Evolutionary conservation across 37 sponge, comb jelly and placozoan genomes (phyloP), one percentile per base, ranked within the genome.

Genomic region (Geodia barretti): DNA sequence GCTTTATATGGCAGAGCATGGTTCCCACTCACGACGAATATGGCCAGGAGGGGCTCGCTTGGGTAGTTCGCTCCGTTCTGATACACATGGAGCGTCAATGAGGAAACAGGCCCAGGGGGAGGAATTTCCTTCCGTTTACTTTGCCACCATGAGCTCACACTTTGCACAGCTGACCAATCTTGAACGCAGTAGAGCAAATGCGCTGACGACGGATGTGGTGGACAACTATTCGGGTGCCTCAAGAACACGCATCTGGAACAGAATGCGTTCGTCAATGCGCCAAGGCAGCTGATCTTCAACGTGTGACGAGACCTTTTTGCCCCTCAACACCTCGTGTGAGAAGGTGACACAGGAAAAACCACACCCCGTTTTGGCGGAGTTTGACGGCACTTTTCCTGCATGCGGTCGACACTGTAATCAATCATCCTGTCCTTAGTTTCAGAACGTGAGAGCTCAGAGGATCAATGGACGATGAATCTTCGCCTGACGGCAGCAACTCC

Each of bases 221-320:
- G 17, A 68, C 7, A 60, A 80, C 21, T 69, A 69, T 80, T 80
- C n/a, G 37, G 58, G 3, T 36, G 68, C 25, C 25, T 68, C 24
- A 21, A 80, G 37, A 54, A 68, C 25, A 64, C 66, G n/a, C n/a
- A n/a, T 42, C 37, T 78, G 26, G 35, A 42, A 14, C 60, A 69
- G 23, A 80, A 69, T 9, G 54, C 36, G 25, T 69, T 79, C 38
- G 29, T 24, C 4, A 11, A 39, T 58, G 9, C 11, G 19, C 80
- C 70, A 28, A 25, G 67, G 21, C 71, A 70, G 35, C 9, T 80
- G 0, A 58, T 59, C 5, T n/a, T n/a, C n/a, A n/a, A 80, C 68
- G 37, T 80, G 80, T 69, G 70, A 80, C 32, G 80, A 80, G 31
- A 67, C 54, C 20, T 64, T 64, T n/a, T 60, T 69, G 20, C 80